phyloP scores from a whole-genome alignment of 2,888 invertebrate genomes.

The Cetonia aurata region DNA sequence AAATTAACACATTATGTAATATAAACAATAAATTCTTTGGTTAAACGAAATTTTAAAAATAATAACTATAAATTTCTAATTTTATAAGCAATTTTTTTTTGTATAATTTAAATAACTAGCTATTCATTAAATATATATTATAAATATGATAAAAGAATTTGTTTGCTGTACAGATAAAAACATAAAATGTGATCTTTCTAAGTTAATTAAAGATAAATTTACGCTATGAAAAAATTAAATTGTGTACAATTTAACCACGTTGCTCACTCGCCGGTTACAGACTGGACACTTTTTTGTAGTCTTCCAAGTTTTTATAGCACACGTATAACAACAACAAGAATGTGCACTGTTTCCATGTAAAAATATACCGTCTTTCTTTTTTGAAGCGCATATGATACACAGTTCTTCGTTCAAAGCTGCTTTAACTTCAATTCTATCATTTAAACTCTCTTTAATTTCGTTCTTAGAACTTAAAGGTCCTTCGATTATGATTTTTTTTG shows the following conservation, averaged over 20 bases:
- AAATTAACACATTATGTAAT: no score
- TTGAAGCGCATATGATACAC: slow-evolving; percentile 74
- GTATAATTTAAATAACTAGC: slow-evolving; percentile 17
- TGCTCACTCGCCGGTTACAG: slow-evolving; percentile 77
- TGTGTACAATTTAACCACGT: slow-evolving; percentile 74
- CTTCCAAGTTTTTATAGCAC: slow-evolving; percentile 76
- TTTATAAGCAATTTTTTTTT: slow-evolving; percentile 9
- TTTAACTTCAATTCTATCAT: slow-evolving; percentile 23
- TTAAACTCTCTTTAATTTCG: slow-evolving; percentile 6
- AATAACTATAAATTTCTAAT: slow-evolving; percentile 12
- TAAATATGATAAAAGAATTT: slow-evolving; percentile 46
- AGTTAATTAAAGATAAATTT: neutral
- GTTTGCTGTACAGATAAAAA: slow-evolving; percentile 48
- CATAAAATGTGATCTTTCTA: slow-evolving; percentile 12
- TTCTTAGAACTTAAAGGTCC: slow-evolving; percentile 21
- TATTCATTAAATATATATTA: neutral
- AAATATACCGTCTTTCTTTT: slow-evolving; percentile 77
- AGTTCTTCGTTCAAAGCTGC: slow-evolving; percentile 62
- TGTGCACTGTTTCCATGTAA: slow-evolving; percentile 77
- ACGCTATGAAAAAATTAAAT: slow-evolving; percentile 53
- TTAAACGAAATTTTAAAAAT: slow-evolving; percentile 14
- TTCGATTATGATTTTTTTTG: slow-evolving; percentile 46
- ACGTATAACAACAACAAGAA: slow-evolving; percentile 79
- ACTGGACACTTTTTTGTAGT: slow-evolving; percentile 76
- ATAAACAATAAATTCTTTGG: slow-evolving; percentile 22